These are phyloP conservation scores for Elaphurus davidianus DNA, from an alignment of 2,113 vertebrate genomes.

Conservation along the genomic window DNA sequence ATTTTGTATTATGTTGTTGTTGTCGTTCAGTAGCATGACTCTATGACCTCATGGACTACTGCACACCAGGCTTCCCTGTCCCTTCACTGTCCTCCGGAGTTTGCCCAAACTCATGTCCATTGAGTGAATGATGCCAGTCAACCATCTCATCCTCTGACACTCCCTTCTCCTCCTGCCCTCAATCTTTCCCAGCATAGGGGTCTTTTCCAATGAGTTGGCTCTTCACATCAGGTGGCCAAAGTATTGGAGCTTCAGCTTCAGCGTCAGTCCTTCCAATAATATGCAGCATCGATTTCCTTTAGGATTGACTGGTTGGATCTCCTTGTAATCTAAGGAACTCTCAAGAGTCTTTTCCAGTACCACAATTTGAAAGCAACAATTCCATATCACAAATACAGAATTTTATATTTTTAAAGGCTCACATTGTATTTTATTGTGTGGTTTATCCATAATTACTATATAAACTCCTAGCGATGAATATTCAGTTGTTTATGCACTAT, in stretches of 20 bases:
- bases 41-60: background rate
- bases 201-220: background rate
- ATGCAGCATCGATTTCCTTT: background rate
- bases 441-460: background rate
- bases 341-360: background rate
- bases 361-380: background rate
- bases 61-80: background rate
- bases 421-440: background rate
- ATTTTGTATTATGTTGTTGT: background rate
- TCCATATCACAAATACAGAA: background rate
- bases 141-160: background rate
- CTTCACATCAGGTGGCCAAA: background rate
- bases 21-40: background rate
- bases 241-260: background rate
- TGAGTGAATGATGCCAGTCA: background rate
- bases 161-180: background rate
- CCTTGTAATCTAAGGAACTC: background rate
- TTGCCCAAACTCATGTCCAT: background rate
- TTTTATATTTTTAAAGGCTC: background rate
- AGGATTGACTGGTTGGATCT: background rate
- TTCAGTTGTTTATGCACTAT: background rate
- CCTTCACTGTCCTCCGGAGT: background rate
- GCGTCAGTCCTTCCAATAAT: background rate
- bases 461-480: background rate
- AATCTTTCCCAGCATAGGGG: background rate